Base-by-base conservation (phyloP, 2,888 invertebrate genomes). In the Acleris emargana region DNA sequence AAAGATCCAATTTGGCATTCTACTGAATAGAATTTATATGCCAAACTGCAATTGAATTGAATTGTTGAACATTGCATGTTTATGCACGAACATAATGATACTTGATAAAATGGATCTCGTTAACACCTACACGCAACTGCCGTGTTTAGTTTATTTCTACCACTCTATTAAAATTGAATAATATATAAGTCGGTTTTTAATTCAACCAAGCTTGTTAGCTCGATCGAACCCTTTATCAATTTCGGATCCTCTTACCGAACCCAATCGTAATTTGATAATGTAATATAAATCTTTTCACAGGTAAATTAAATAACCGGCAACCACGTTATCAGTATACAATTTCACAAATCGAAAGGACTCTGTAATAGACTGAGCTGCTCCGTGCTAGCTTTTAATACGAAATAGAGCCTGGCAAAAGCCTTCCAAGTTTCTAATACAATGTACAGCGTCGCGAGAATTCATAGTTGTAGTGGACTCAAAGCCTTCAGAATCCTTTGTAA, bases 1-100 rank as follows among this genome's bases (percentile, higher is more conserved):
- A 64, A 47, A 49, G 49, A 64, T 59, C 43, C 50, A 59, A 64
- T 64, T 64, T 60, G 22, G 50, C 59, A 64, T 59, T 60, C 54
- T 43, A 43, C 49, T 42, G 22, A 55, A 53, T 43, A 25, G 59
- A 9, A 17, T 55, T 64, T 53, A 49, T 50, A 25, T 53, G 20
- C 5, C 45, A 17, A 49, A 43, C 25, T 58, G 49, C 32, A 49
- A 47, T 49, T 62, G 38, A 32, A 62, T 55, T 55, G 49, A 62
- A 49, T 49, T 49, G 4, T n/a, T 18, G 20, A 20, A 18, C 38
- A 38, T 13, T 38, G 38, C 38, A 49, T 49, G 49, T 49, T 49
- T 49, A 49, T 20, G 4, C 5, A 20, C 11, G 20, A 11, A 11
- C 49, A 13, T 17, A 17, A 17, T n/a, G 3, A 17, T 45, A 0